A percentile compares a stretch with the other conserved stretches of the same genome.
Conservation (phyloP, 2,888 invertebrate species). For the Meganola albula region DNA sequence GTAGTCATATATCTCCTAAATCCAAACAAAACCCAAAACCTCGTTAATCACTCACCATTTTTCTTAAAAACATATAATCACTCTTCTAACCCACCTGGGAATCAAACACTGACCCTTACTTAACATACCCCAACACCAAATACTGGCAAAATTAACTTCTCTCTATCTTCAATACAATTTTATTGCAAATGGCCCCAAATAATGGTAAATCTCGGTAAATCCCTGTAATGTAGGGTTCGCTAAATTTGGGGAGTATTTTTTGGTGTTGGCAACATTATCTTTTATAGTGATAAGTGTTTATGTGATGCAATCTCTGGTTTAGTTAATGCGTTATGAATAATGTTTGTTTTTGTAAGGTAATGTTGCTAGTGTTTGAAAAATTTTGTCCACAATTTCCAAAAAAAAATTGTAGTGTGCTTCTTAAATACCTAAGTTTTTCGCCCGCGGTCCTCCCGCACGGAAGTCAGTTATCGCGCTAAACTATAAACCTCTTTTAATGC, state of each 20-base stretch:
- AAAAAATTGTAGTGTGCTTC: too few species aligned
- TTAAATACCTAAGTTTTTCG: too few species aligned
- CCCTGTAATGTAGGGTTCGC: slow-evolving; percentile 47
- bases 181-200: slow-evolving; percentile 62
- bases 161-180: slow-evolving; percentile 60
- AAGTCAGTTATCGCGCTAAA: too few species aligned
- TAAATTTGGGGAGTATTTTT: slow-evolving; percentile 42
- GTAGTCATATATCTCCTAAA: too few species aligned
- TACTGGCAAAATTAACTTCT: slow-evolving; percentile 55
- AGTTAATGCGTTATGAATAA: slow-evolving; percentile 25
- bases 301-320: slow-evolving; percentile 30
- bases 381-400: too few species aligned
- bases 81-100: slow-evolving; percentile 42
- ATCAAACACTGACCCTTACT: slow-evolving; percentile 35
- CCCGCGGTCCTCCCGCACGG: too few species aligned
- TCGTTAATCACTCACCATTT: slow-evolving; percentile 16
- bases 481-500: too few species aligned
- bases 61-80: slow-evolving; percentile 27
- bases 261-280: slow-evolving; percentile 47
- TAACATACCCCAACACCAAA: slow-evolving; percentile 29
- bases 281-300: slow-evolving; percentile 64
- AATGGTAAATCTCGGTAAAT: slow-evolving; percentile 66
- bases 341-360: slow-evolving; percentile 1
- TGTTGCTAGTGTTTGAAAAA: too few species aligned
- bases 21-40: too few species aligned